Conservation (phyloP, 2,797 vertebrate genomes). For the Argya squamiceps region DNA sequence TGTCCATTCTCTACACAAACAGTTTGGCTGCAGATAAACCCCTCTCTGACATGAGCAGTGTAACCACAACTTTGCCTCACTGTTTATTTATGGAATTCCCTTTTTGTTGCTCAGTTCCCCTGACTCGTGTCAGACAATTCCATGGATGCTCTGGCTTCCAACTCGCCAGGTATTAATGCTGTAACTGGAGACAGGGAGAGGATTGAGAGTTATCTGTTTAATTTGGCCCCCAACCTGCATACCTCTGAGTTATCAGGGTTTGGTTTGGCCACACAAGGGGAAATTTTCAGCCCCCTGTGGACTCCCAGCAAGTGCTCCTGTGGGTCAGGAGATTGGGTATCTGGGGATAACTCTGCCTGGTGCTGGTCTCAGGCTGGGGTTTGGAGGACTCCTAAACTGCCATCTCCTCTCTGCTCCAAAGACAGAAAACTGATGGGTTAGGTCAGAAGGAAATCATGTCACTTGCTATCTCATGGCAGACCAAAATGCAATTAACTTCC, state of each 20-base stretch:
- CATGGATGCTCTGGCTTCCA: not conserved
- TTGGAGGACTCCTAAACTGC: constrained; percentile 12
- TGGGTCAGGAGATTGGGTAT: not conserved
- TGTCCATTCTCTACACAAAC: not conserved
- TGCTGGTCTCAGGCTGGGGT: not conserved
- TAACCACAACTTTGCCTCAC: not conserved
- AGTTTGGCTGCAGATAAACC: not conserved
- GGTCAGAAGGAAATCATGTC: constrained; percentile 54
- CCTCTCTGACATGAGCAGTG: not conserved
- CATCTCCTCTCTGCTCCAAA: not conserved
- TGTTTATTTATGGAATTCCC: not conserved
- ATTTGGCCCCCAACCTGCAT: not conserved
- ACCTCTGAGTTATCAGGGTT: not conserved
- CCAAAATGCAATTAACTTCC: constrained; percentile 16
- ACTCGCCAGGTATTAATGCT: constrained; percentile 18
- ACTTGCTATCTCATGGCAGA: constrained; percentile 42
- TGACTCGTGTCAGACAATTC: not conserved
- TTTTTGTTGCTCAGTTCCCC: not conserved
- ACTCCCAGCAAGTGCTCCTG: not conserved
- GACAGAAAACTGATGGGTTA: constrained; percentile 48
- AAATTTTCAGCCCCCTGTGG: not conserved
- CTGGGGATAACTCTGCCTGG: not conserved
- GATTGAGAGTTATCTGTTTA: not conserved
- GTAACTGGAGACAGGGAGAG: not conserved
- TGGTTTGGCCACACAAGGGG: not conserved